phyloP scores from a whole-genome alignment of 1,140 invertebrate genomes.

The Anadara kagoshimensis region DNA sequence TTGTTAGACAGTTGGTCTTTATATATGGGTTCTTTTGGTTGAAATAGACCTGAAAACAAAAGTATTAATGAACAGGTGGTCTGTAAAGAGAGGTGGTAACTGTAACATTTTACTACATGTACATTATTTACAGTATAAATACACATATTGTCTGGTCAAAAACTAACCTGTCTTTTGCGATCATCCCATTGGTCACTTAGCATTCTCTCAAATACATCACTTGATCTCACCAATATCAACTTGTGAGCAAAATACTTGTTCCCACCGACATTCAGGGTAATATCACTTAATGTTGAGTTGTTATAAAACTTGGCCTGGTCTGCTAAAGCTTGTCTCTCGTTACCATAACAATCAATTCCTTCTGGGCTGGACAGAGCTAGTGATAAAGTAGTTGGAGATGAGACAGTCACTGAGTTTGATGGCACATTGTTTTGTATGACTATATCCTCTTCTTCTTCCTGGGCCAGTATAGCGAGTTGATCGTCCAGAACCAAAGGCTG shows the following conservation, averaged over 20 bases:
- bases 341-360: slow-evolving; percentile 74
- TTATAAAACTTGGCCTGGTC: slow-evolving; percentile 74
- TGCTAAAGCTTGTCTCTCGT: slow-evolving; percentile 71
- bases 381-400: slow-evolving; percentile 45
- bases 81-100: too few species aligned
- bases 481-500: slow-evolving; percentile 41
- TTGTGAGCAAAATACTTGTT: slow-evolving; percentile 72
- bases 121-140: too few species aligned
- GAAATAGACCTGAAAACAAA: too few species aligned
- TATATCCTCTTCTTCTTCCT: slow-evolving; percentile 18
- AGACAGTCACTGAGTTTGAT: slow-evolving; percentile 4
- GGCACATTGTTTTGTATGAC: slow-evolving; percentile 15
- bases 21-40: too few species aligned
- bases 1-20: too few species aligned
- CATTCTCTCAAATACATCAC: slow-evolving; percentile 76
- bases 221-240: slow-evolving; percentile 70
- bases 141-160: too few species aligned
- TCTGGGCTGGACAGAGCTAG: slow-evolving; percentile 58
- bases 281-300: slow-evolving; percentile 72
- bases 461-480: slow-evolving; percentile 16
- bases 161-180: slow-evolving; percentile 59
- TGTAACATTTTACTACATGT: too few species aligned
- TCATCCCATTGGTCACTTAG: slow-evolving; percentile 73
- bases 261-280: slow-evolving; percentile 70
- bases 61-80: too few species aligned